A percentile compares a stretch with the other conserved stretches of the same genome.
These are phyloP conservation scores for Thecophora atra DNA, from an alignment of 2,888 invertebrate species.

Conservation along the genomic window DNA sequence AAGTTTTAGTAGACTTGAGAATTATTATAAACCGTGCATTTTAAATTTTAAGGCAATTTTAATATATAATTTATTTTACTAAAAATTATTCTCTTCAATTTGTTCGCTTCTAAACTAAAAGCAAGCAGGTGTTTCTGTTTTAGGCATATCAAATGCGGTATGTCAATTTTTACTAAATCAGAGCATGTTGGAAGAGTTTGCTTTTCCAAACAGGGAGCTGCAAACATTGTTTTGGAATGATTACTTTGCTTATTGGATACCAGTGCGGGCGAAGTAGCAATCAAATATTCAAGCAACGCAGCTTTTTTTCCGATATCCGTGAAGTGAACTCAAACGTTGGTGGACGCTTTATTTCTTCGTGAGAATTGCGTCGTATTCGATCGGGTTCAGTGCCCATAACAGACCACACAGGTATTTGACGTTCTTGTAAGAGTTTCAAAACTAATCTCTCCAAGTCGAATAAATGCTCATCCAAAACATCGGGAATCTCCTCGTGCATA, in stretches of 20 bases:
- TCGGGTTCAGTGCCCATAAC: slow-evolving; percentile 68
- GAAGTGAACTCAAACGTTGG: slow-evolving; percentile 76
- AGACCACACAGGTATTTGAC: slow-evolving; percentile 56
- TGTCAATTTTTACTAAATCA: too few relatives aligned
- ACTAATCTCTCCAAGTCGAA: slow-evolving; percentile 75
- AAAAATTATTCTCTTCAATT: too few relatives aligned
- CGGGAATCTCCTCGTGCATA: slow-evolving; percentile 80
- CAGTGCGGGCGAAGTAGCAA: slow-evolving; percentile 25
- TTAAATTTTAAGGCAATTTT: too few relatives aligned
- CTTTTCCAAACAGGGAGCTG: too few relatives aligned
- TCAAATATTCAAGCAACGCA: slow-evolving; percentile 82
- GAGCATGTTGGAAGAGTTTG: too few relatives aligned
- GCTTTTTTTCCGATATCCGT: slow-evolving; percentile 76
- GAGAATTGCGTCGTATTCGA: slow-evolving; percentile 64
- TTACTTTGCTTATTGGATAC: not conserved
- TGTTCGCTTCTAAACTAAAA: too few relatives aligned
- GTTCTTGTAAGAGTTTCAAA: slow-evolving; percentile 53
- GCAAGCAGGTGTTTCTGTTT: too few relatives aligned
- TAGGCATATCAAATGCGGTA: too few relatives aligned
- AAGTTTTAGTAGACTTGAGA: too few relatives aligned
- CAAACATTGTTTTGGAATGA: too few relatives aligned
- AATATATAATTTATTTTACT: too few relatives aligned
- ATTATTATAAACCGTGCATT: too few relatives aligned
- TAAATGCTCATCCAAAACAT: slow-evolving; percentile 81
- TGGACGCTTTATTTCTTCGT: slow-evolving; percentile 66